A percentile compares a stretch with the other conserved stretches of the same genome.
phyloP scores from a whole-genome alignment of 2,888 invertebrate genomes.

The Dicyrtoma fusca region DNA sequence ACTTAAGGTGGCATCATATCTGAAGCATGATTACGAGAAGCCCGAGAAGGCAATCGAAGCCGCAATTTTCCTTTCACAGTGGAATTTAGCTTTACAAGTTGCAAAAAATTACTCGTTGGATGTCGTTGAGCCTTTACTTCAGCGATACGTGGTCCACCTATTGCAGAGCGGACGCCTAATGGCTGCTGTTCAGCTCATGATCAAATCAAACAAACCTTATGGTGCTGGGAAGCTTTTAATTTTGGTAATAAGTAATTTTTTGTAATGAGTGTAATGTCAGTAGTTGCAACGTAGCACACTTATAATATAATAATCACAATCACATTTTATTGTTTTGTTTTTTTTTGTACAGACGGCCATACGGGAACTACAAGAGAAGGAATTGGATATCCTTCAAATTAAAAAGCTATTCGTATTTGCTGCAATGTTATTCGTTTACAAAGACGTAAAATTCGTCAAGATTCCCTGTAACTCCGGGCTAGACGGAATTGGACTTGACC shows the following conservation, averaged over 20 bases:
- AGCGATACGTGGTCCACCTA: conserved; percentile 63
- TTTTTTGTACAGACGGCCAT: conserved; percentile 68
- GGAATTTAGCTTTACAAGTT: conserved; percentile 83
- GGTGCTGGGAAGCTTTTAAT: conserved; percentile 78
- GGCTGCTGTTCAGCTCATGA: conserved; percentile 80
- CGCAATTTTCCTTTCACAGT: conserved; percentile 81
- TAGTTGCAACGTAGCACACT: background rate
- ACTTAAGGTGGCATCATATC: too few relatives aligned
- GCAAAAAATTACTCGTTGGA: conserved; percentile 69
- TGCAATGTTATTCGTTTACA: conserved; percentile 78
- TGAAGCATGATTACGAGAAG: conserved; percentile 69
- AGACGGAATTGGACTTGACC: background rate
- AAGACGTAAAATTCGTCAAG: background rate
- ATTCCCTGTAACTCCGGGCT: background rate
- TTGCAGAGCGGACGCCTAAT: conserved; percentile 73
- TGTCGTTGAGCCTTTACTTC: conserved; percentile 34
- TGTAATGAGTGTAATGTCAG: too few relatives aligned
- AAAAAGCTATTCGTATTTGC: conserved; percentile 91
- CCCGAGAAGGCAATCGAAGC: conserved; percentile 75
- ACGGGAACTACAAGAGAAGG: conserved; percentile 70
- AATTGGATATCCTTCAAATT: conserved; percentile 72
- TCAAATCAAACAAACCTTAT: conserved; percentile 77
- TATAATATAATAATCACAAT: background rate
- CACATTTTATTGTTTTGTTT: background rate
- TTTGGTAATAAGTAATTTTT: conserved; percentile 60